Conservation (phyloP, 2,888 invertebrate genomes). For the Gymnosoma rotundatum region DNA sequence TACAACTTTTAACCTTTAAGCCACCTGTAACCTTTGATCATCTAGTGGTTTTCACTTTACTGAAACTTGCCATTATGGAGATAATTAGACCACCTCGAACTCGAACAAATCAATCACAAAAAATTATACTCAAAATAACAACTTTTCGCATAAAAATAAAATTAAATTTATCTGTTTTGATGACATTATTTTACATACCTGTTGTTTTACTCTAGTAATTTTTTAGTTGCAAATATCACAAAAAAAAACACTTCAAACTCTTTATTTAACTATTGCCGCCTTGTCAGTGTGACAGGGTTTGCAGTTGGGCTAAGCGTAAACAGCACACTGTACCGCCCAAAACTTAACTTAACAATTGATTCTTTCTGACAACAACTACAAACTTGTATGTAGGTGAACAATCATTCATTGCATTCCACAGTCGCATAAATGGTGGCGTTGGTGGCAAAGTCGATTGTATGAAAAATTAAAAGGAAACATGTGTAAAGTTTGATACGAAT, state of each 20-base stretch:
- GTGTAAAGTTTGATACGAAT: constrained; percentile 54
- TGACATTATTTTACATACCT: not conserved
- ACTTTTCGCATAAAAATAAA: too few relatives aligned
- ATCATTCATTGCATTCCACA: constrained; percentile 51
- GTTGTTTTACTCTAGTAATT: constrained; percentile 29
- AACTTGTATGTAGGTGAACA: constrained; percentile 62
- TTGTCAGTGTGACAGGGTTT: constrained; percentile 49
- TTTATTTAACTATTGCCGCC: constrained; percentile 58
- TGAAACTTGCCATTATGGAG: too few relatives aligned
- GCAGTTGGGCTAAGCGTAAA: constrained; percentile 17
- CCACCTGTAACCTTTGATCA: too few relatives aligned
- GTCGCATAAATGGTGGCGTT: not conserved
- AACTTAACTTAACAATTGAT: constrained; percentile 58
- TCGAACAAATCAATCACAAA: too few relatives aligned
- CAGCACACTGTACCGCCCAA: constrained; percentile 2
- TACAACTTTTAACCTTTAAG: too few relatives aligned
- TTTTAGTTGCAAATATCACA: constrained; percentile 40
- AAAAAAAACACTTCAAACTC: constrained; percentile 47
- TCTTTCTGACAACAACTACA: constrained; percentile 57
- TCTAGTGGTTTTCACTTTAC: too few relatives aligned
- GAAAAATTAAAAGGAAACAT: constrained; percentile 54
- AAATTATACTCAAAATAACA: too few relatives aligned
- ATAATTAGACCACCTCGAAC: too few relatives aligned
- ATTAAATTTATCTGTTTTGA: not conserved
- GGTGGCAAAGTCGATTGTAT: constrained; percentile 34